Conservation (phyloP, 2,888 invertebrate species). For the Cynaeus angustus region DNA sequence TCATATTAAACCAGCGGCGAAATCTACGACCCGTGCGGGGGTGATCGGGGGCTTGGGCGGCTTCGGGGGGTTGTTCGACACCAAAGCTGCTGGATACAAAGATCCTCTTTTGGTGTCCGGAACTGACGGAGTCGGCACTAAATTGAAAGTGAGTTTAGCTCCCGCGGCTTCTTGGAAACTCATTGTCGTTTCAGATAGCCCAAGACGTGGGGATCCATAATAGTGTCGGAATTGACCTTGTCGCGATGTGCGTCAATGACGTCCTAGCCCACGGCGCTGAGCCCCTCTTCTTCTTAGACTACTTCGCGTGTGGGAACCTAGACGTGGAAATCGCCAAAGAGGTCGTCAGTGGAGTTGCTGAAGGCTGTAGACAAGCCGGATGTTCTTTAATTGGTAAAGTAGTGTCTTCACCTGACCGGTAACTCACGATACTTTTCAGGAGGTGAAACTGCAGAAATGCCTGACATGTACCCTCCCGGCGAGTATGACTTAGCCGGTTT, state of each 20-base stretch:
- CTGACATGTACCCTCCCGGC: conserved; percentile 89
- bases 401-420: no score
- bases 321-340: conserved; percentile 84
- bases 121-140: conserved; percentile 97
- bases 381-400: conserved; percentile 90
- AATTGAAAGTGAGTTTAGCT: conserved; percentile 82
- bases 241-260: conserved; percentile 99
- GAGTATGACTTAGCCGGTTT: conserved; percentile 98
- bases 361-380: conserved; percentile 89
- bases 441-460: conserved; percentile 99
- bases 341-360: conserved; percentile 90
- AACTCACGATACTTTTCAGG: conserved; percentile 71
- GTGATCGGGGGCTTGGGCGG: conserved; percentile 90
- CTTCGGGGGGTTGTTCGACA: conserved; percentile 95
- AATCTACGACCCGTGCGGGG: conserved; percentile 85
- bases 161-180: no score
- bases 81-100: conserved; percentile 80
- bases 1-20: conserved; percentile 87
- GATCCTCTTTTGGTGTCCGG: conserved; percentile 94
- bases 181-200: conserved; percentile 81
- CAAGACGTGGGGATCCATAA: conserved; percentile 85
- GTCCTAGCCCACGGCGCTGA: conserved; percentile 96
- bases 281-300: conserved; percentile 97
- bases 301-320: conserved; percentile 93
- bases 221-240: conserved; percentile 94